Percentiles rank a stretch among this genome's conserved stretches.
Conservation (phyloP, 2,888 invertebrate species). For the Agrotis ipsilon region DNA sequence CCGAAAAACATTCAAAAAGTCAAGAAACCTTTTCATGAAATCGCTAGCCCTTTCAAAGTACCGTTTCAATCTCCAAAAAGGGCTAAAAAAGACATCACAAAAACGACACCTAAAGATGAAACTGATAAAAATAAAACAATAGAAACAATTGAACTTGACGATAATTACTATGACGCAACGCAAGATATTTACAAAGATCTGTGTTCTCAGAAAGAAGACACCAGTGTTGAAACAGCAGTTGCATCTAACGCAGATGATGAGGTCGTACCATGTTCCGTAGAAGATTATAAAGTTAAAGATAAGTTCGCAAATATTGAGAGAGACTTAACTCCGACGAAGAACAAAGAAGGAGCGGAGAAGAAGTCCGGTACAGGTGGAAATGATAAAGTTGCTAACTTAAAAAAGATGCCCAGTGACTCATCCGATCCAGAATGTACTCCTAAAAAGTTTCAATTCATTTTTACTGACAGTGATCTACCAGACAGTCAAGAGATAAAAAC, state of each 20-base stretch:
- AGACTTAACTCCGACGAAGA: slow-evolving; percentile 58
- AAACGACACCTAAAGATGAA: slow-evolving; percentile 58
- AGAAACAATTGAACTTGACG: slow-evolving; percentile 56
- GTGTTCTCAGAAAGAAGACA: slow-evolving; percentile 75
- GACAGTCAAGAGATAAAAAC: slow-evolving; percentile 85
- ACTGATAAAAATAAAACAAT: slow-evolving; percentile 41
- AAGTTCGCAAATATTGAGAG: slow-evolving; percentile 63
- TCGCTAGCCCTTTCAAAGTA: slow-evolving; percentile 81
- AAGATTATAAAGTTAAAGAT: slow-evolving; percentile 65
- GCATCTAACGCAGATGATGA: slow-evolving; percentile 58
- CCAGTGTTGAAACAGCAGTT: slow-evolving; percentile 47
- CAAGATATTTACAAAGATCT: slow-evolving; percentile 84
- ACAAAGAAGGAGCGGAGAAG: slow-evolving; percentile 39
- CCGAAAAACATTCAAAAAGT: slow-evolving; percentile 36
- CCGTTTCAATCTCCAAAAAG: slow-evolving; percentile 77
- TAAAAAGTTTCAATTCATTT: slow-evolving; percentile 75
- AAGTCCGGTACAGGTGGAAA: slow-evolving; percentile 67
- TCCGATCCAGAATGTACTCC: slow-evolving; percentile 80
- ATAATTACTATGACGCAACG: slow-evolving; percentile 81
- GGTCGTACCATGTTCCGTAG: slow-evolving; percentile 70
- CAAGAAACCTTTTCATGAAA: slow-evolving; percentile 61
- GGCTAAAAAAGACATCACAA: slow-evolving; percentile 72
- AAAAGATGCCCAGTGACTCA: slow-evolving; percentile 74
- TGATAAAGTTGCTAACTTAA: slow-evolving; percentile 57
- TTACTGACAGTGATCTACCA: slow-evolving; percentile 80